Evolutionary conservation across 2,888 invertebrate genomes (phyloP).

Genomic region (Archips xylosteana): DNA sequence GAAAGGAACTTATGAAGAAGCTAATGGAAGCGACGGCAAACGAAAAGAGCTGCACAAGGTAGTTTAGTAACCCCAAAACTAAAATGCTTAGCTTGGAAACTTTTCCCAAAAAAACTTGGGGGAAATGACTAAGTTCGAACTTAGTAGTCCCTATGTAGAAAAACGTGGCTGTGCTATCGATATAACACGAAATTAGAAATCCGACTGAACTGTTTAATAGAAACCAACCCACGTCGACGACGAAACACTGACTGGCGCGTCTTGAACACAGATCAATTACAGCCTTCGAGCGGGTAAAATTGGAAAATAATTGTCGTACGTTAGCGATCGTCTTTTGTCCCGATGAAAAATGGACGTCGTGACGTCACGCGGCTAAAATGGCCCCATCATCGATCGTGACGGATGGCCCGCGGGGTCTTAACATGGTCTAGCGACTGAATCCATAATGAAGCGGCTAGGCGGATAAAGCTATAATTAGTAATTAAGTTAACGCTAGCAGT

Average conservation of each 20-base stretch:
- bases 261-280: conserved; percentile 57
- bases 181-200: conserved; percentile 1
- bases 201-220: not conserved
- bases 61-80: conserved; percentile 27
- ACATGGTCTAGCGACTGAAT: conserved; percentile 55
- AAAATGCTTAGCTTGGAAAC: not conserved
- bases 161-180: not conserved
- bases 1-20: conserved; percentile 10
- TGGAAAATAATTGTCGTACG: conserved; percentile 69
- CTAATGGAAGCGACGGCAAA: conserved; percentile 8
- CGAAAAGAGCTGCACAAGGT: not conserved
- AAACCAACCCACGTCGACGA: conserved; percentile 45
- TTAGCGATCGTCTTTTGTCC: conserved; percentile 62
- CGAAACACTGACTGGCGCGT: conserved; percentile 53
- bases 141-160: not conserved
- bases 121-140: not conserved
- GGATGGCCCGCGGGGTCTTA: conserved; percentile 50
- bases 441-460: conserved; percentile 9
- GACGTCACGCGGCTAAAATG: conserved; percentile 67
- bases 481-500: conserved; percentile 15
- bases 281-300: conserved; percentile 62
- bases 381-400: conserved; percentile 45
- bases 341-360: conserved; percentile 68
- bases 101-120: conserved; percentile 1
- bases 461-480: conserved; percentile 18